phyloP scores from a whole-genome alignment of 2,797 vertebrate species.

The Euphonia xanthogaster region DNA sequence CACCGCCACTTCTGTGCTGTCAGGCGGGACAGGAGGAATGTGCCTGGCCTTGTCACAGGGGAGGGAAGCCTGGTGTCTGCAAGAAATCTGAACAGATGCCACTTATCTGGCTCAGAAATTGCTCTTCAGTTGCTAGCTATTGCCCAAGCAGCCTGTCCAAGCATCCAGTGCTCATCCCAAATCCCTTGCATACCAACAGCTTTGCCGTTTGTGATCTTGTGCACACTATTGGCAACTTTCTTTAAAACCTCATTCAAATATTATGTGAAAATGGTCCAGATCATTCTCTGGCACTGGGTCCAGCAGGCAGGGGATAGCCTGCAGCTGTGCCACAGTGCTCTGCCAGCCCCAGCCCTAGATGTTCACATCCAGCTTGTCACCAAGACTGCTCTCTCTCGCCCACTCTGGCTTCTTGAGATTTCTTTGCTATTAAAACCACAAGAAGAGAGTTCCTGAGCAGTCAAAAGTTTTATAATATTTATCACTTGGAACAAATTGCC shows the following conservation, averaged over 20 bases:
- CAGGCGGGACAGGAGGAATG: not conserved
- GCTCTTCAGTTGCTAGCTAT: not conserved
- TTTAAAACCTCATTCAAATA: not conserved
- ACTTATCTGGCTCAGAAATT: not conserved
- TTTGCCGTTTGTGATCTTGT: not conserved
- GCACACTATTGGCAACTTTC: not conserved
- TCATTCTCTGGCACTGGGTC: not conserved
- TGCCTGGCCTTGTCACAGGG: not conserved
- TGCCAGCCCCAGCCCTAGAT: not conserved
- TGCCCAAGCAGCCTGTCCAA: not conserved
- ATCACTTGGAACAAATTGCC: not conserved
- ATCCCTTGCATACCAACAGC: not conserved
- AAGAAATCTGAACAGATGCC: conserved; percentile 27
- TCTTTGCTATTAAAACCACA: not conserved
- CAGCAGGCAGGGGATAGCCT: not conserved
- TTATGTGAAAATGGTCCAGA: not conserved
- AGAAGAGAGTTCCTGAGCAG: not conserved
- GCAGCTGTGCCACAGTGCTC: not conserved
- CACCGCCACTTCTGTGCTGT: not conserved
- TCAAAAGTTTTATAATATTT: not conserved
- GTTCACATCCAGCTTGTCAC: not conserved
- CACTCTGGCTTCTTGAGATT: not conserved
- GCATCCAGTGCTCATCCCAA: not conserved
- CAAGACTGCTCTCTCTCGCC: not conserved
- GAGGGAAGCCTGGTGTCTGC: not conserved